Percentiles rank a stretch among this genome's conserved stretches.
Conservation (phyloP, 1,140 invertebrate species). For the Atta texana region DNA sequence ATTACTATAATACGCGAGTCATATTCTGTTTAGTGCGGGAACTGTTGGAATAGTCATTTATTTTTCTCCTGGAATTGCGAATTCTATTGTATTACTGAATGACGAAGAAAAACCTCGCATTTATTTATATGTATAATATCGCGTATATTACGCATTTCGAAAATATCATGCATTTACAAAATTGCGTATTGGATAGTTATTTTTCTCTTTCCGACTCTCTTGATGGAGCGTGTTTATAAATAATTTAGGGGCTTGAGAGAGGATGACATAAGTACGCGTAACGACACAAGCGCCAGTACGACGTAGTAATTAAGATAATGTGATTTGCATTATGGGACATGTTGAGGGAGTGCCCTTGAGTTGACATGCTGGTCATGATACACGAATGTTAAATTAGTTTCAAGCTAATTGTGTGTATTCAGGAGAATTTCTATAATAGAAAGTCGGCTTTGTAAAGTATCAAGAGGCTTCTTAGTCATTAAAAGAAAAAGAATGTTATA, state of each 20-base stretch:
- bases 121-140: neutral
- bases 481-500: neutral
- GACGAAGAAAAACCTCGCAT: neutral
- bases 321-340: conserved; percentile 44
- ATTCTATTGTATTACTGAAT: conserved; percentile 36
- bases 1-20: neutral
- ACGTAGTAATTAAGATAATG: conserved; percentile 70
- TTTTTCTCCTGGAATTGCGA: conserved; percentile 36
- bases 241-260: conserved; percentile 59
- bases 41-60: conserved; percentile 5
- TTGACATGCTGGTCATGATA: conserved; percentile 38
- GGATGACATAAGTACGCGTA: neutral
- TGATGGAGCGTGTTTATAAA: conserved; percentile 51
- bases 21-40: neutral
- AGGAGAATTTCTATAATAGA: conserved; percentile 21
- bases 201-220: neutral
- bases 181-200: conserved; percentile 56
- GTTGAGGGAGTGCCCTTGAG: conserved; percentile 42
- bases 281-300: conserved; percentile 8
- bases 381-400: conserved; percentile 52
- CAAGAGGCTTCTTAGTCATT: neutral
- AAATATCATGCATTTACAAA: conserved; percentile 38
- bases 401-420: conserved; percentile 45
- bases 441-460: neutral
- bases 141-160: neutral